phyloP scores from a whole-genome alignment of 2,888 invertebrate genomes.

The Choreutis nemorana region DNA sequence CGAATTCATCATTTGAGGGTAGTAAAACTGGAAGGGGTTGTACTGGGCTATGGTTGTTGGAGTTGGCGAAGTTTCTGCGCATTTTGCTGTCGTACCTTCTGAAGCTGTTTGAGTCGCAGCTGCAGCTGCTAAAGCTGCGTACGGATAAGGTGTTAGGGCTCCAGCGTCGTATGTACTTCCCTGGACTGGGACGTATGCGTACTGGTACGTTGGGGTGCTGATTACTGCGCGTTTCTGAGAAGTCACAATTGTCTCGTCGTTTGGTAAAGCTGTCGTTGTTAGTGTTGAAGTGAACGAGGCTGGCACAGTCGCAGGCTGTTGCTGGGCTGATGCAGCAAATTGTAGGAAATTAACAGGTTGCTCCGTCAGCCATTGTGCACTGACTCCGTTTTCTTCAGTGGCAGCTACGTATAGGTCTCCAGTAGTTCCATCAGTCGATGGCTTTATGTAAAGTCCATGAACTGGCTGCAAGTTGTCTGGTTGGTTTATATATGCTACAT shows the following conservation, averaged over 20 bases:
- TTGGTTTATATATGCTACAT: constrained; percentile 24
- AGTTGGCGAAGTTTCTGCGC: constrained; percentile 19
- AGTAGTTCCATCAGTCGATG: constrained; percentile 45
- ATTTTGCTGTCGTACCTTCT: constrained; percentile 18
- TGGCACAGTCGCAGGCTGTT: constrained; percentile 18
- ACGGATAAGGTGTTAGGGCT: constrained; percentile 24
- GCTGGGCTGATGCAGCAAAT: constrained; percentile 19
- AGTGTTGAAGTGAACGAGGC: constrained; percentile 16
- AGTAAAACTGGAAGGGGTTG: constrained; percentile 39
- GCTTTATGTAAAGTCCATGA: constrained; percentile 47
- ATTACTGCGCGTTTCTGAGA: constrained; percentile 35
- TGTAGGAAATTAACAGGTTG: constrained; percentile 42
- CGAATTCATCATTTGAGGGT: constrained; percentile 41
- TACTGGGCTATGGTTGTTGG: constrained; percentile 17
- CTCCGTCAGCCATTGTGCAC: constrained; percentile 48
- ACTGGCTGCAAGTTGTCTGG: constrained; percentile 41
- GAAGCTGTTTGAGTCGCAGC: constrained; percentile 12
- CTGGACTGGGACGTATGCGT: constrained; percentile 31
- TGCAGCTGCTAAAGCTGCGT: constrained; percentile 20
- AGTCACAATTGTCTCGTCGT: constrained; percentile 22
- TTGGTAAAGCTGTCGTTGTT: constrained; percentile 16
- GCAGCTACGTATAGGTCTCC: constrained; percentile 57
- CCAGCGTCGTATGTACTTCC: constrained; percentile 20
- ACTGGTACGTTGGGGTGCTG: constrained; percentile 28
- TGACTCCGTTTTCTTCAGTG: constrained; percentile 42